Evolutionary conservation across 2,113 vertebrate genomes (phyloP).

Genomic region (Eidolon helvum): DNA sequence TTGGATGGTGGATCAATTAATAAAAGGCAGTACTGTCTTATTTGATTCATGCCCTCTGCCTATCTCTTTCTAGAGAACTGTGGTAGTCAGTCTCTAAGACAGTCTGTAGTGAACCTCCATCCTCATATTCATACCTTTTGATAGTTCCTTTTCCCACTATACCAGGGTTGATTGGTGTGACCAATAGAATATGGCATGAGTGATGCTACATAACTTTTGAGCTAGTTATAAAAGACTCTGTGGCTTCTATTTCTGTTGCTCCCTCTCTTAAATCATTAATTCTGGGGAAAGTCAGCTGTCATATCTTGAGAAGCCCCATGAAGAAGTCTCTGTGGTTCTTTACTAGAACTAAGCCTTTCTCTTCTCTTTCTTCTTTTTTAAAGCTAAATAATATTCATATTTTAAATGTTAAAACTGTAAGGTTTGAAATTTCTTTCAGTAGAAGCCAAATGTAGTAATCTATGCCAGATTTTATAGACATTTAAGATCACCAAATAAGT

Average conservation of each 20-base stretch:
- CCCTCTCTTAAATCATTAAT: not conserved
- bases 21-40: not conserved
- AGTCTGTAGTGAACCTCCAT: no score
- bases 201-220: not conserved
- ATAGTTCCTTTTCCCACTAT: no score
- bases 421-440: not conserved
- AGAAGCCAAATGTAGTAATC: slow-evolving; percentile 11
- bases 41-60: not conserved
- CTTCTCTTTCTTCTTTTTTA: not conserved
- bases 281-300: not conserved
- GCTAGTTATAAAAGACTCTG: not conserved
- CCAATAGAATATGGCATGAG: not conserved
- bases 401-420: not conserved
- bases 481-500: not conserved
- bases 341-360: not conserved
- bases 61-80: not conserved
- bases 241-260: not conserved
- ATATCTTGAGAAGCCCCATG: not conserved
- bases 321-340: not conserved
- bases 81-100: not conserved
- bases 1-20: not conserved
- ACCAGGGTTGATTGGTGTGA: not conserved
- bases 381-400: not conserved
- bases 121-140: not conserved
- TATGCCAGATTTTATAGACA: not conserved